These are phyloP conservation scores for Pocillopora meandrina DNA, from an alignment of 92 coral and sea anemone genomes.

Conservation along the genomic window DNA sequence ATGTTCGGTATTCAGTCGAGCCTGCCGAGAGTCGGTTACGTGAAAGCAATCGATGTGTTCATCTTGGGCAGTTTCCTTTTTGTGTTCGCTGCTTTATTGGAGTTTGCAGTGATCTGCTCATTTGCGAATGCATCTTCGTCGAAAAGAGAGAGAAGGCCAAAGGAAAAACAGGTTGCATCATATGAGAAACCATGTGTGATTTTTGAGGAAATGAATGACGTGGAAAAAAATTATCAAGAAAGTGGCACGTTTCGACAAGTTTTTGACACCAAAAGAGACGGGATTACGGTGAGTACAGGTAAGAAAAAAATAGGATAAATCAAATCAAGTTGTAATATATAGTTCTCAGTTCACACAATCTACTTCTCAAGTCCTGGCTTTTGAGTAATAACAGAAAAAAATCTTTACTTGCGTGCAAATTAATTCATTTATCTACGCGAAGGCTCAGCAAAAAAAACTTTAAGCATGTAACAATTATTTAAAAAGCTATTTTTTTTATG, in stretches of 20 bases:
- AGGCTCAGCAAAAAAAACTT: no score
- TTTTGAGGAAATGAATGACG: neutral
- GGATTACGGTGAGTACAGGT: neutral
- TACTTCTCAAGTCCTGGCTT: no score
- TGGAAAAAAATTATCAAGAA: neutral
- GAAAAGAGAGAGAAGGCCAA: neutral
- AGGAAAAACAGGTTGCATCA: neutral
- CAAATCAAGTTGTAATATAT: no score
- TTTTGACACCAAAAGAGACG: neutral
- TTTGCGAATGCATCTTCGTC: neutral
- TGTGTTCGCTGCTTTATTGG: slow-evolving; percentile 63
- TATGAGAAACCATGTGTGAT: neutral
- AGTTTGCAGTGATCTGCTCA: slow-evolving; percentile 57
- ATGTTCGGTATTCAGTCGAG: slow-evolving; percentile 60
- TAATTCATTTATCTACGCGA: no score
- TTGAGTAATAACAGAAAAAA: no score
- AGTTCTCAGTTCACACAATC: no score
- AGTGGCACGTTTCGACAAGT: neutral
- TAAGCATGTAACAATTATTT: no score
- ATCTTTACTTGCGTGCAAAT: no score
- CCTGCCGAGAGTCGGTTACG: slow-evolving; percentile 65
- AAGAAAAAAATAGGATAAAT: neutral
- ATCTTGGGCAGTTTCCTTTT: slow-evolving; percentile 59
- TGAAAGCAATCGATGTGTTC: slow-evolving; percentile 61
- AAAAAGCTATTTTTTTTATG: no score